Conservation (phyloP, 2,113 vertebrate species). For the Proterorhinus semilunaris region DNA sequence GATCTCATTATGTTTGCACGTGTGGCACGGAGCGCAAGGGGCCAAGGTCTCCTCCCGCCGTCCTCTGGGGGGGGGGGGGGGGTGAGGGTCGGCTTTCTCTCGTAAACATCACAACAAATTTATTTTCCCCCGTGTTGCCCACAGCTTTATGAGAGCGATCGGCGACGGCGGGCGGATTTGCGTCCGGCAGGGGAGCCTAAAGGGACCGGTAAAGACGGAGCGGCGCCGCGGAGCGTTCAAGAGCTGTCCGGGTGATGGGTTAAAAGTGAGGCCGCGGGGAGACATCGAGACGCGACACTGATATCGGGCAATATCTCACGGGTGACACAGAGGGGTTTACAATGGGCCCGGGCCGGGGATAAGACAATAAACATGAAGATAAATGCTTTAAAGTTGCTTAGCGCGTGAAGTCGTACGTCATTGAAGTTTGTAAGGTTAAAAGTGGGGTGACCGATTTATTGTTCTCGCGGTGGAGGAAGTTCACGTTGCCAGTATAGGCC, state of each 20-base stretch:
- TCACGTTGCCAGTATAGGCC: too few species aligned
- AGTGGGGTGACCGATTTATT: too few species aligned
- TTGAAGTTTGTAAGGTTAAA: background rate
- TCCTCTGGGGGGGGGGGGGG: conserved; percentile 10
- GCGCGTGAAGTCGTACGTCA: background rate
- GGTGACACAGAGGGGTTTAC: background rate
- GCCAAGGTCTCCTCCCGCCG: conserved; percentile 61
- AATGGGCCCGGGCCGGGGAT: background rate
- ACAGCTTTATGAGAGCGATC: conserved; percentile 53
- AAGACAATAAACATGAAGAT: background rate
- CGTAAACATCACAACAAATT: conserved; percentile 68
- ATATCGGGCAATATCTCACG: background rate
- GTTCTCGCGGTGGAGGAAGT: too few species aligned
- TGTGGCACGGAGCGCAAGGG: conserved; percentile 49
- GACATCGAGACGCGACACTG: conserved; percentile 10
- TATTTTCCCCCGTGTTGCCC: conserved; percentile 51
- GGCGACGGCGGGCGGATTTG: too few species aligned
- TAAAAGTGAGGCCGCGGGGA: conserved; percentile 19
- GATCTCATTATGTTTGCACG: conserved; percentile 71
- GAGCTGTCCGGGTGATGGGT: conserved; percentile 25
- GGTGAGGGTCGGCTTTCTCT: conserved; percentile 47
- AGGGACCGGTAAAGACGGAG: background rate
- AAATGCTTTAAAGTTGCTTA: background rate
- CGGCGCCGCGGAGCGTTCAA: conserved; percentile 17
- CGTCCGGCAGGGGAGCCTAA: conserved; percentile 10